A percentile compares a stretch with the other conserved stretches of the same genome.
Evolutionary conservation across 35 echinoderm and acorn worm genomes (phyloP).

Genomic region (Stichopus chloronotus): DNA sequence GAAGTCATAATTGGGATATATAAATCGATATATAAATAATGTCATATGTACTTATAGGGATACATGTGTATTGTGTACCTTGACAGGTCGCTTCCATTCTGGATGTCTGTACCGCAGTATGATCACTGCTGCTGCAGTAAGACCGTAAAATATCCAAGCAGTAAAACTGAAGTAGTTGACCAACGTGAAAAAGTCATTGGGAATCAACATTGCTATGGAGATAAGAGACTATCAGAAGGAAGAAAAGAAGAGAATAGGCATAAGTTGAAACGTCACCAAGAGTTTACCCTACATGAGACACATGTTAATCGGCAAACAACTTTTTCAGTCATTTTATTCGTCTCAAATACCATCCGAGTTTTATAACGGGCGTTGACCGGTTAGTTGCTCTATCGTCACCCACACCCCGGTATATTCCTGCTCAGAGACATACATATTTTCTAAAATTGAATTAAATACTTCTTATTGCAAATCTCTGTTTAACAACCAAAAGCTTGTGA

Average conservation of each 20-base stretch:
- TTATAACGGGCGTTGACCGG: too few relatives aligned
- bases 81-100: slow-evolving; percentile 80
- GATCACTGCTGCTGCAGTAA: slow-evolving; percentile 58
- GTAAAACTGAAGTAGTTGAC: slow-evolving; percentile 96
- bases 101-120: slow-evolving; percentile 71
- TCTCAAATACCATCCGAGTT: too few relatives aligned
- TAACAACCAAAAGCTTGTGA: too few relatives aligned
- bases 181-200: slow-evolving; percentile 87
- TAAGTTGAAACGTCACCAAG: too few relatives aligned
- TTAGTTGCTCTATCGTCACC: too few relatives aligned
- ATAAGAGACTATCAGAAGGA: slow-evolving; percentile 66
- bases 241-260: neutral
- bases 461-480: too few relatives aligned
- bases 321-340: neutral
- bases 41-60: neutral
- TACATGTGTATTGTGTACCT: slow-evolving; percentile 57
- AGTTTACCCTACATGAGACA: too few relatives aligned
- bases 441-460: too few relatives aligned
- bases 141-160: slow-evolving; percentile 90
- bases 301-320: neutral
- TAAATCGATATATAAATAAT: neutral
- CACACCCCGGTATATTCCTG: too few relatives aligned
- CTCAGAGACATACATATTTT: too few relatives aligned
- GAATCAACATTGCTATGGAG: slow-evolving; percentile 79
- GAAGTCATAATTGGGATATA: neutral